phyloP scores from a whole-genome alignment of 2,113 vertebrate species.

The Mesocricetus auratus region DNA sequence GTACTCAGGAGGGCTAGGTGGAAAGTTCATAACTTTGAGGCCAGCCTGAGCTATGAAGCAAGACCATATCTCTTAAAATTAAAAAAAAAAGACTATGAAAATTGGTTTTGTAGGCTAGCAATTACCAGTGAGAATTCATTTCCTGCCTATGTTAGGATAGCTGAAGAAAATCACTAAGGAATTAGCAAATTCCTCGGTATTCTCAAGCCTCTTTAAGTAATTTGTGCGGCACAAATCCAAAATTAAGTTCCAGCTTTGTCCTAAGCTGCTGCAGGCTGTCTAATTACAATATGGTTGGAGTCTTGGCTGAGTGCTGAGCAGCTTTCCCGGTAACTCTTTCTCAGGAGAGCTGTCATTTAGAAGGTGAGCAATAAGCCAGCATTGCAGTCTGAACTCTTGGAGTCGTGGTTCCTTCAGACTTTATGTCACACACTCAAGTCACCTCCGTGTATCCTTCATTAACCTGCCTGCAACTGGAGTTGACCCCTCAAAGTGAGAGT shows the following conservation, averaged over 20 bases:
- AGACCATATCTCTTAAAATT: not conserved
- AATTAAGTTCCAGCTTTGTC: constrained; percentile 1
- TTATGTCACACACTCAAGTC: not conserved
- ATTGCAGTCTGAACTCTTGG: not conserved
- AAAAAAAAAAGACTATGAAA: not conserved
- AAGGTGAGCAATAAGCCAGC: not conserved
- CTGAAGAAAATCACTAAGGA: not conserved
- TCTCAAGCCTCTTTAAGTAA: constrained; percentile 40
- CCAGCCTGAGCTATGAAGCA: not conserved
- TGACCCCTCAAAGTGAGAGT: not conserved
- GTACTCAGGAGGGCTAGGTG: not conserved
- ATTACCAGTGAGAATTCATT: not conserved
- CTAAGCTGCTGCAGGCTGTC: not conserved
- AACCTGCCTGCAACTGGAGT: not conserved
- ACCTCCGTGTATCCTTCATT: not conserved
- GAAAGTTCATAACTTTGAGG: not conserved
- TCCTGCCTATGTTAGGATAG: not conserved
- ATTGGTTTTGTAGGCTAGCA: not conserved
- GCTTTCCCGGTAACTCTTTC: not conserved
- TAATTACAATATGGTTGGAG: not conserved
- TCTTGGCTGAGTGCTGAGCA: not conserved
- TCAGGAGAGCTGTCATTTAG: not conserved
- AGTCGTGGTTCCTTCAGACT: not conserved
- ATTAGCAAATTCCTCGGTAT: not conserved
- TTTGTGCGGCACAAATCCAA: not conserved